phyloP scores from a whole-genome alignment of 1,140 invertebrate genomes.

The Metopolophium dirhodum region DNA sequence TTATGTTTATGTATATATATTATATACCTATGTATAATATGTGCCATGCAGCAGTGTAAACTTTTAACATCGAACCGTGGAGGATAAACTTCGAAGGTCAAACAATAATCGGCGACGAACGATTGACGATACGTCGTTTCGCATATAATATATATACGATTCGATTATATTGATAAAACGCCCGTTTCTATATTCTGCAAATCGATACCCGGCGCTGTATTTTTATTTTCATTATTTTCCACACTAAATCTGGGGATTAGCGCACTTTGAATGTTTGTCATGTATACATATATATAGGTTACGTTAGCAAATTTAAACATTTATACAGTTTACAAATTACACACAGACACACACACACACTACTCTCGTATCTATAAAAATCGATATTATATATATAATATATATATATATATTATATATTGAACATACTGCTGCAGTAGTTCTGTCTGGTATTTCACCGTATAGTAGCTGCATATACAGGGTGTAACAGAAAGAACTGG shows the following conservation, averaged over 20 bases:
- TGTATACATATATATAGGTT: not conserved
- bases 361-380: not conserved
- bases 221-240: not conserved
- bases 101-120: not conserved
- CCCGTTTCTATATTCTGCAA: not conserved
- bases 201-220: not conserved
- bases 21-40: too few species aligned
- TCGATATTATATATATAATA: conserved; percentile 4
- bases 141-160: not conserved
- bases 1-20: too few species aligned
- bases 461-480: not conserved
- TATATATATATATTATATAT: not conserved
- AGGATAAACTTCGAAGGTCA: conserved; percentile 40
- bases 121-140: not conserved
- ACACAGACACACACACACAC: too few species aligned
- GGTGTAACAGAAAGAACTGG: too few species aligned
- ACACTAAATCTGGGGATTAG: not conserved
- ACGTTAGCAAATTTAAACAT: not conserved
- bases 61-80: not conserved
- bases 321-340: not conserved
- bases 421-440: not conserved
- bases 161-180: not conserved
- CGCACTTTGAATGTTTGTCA: not conserved
- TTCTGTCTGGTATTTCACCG: not conserved
- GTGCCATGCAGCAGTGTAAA: not conserved